Conservation (phyloP, 2,888 invertebrate species). For the Lycia hirtaria region DNA sequence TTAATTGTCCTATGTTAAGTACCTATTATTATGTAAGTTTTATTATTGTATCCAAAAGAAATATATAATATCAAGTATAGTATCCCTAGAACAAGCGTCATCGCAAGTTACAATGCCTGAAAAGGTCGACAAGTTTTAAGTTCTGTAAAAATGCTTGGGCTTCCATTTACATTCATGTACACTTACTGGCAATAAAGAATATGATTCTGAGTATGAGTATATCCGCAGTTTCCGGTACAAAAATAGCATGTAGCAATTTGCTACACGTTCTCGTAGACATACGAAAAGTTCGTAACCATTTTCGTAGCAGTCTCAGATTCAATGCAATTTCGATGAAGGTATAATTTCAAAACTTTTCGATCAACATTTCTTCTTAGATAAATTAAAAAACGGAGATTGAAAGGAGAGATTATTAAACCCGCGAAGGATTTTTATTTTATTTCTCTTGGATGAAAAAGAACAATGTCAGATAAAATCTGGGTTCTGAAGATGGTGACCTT, state of each 20-base stretch:
- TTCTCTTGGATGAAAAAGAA: slow-evolving; percentile 46
- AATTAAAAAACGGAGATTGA: slow-evolving; percentile 47
- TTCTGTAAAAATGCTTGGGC: too few relatives aligned
- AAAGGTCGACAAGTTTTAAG: too few relatives aligned
- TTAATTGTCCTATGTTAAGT: too few relatives aligned
- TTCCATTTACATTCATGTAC: too few relatives aligned
- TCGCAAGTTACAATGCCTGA: too few relatives aligned
- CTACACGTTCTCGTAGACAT: slow-evolving; percentile 27
- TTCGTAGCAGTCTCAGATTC: slow-evolving; percentile 4
- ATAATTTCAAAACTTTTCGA: slow-evolving; percentile 20
- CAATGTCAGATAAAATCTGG: slow-evolving; percentile 50
- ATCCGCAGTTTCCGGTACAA: slow-evolving; percentile 13
- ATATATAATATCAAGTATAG: too few relatives aligned
- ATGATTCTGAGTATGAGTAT: too few relatives aligned
- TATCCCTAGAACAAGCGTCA: too few relatives aligned
- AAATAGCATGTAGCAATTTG: slow-evolving; percentile 22
- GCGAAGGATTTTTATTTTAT: slow-evolving; percentile 45
- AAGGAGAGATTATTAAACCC: slow-evolving; percentile 47
- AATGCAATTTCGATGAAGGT: slow-evolving; percentile 11
- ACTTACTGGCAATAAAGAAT: too few relatives aligned
- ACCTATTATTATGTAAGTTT: too few relatives aligned
- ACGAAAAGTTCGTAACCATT: slow-evolving; percentile 18
- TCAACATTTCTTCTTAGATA: slow-evolving; percentile 30
- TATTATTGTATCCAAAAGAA: too few relatives aligned
- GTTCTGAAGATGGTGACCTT: slow-evolving; percentile 37